Evolutionary conservation across 2,113 vertebrate species (phyloP), one percentile per base, ranked within the genome.

Genomic region (Perognathus longimembris): DNA sequence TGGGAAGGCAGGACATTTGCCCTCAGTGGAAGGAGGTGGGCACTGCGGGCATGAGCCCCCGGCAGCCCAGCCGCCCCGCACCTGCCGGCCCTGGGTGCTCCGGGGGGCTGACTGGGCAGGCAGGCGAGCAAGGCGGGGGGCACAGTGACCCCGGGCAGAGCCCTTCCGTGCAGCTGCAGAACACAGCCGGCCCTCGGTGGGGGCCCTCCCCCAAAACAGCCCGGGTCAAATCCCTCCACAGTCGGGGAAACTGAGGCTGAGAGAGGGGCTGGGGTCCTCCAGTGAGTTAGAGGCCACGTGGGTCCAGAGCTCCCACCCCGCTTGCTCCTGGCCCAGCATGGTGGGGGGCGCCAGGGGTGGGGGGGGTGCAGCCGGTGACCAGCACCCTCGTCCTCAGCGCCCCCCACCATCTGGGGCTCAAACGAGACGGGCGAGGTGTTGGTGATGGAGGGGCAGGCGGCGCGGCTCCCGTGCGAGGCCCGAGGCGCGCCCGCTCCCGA

Each of bases 391-490:
- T 40, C 50, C 34, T 38, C 79, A 99, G 99, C 98, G 18, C 98
- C 98, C 21, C 99, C 99, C 17, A 96, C 93, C 83, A 98, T 99
- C 94, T 97, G 96, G 94, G 98, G 98, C 12, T 96, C 98, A 10
- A 97, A 94, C 3, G 98, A 98, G 94, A 98, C 97, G 1, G 96
- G 97, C 0, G 97, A 98, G 92, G 97, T 99, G 95, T 97, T 96
- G 0, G 98, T 98, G 95, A 98, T 99, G 85, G 95, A 98, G 90
- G 98, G 98, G 18, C 98, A 97, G 73, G 89, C 97, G 0, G 96
- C 94, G 21, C 97, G 97, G 54, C 96, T 99, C 8, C 96, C 96
- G 64, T 99, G 99, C 36, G 98, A 99, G 36, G 97, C 98, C 0
- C 97, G 98, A 40, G 99, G 98, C 4, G 97, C 96, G 6, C 99